Evolutionary conservation across 2,113 vertebrate genomes (phyloP), one percentile per base, ranked within the genome.

Genomic region (Oenanthe oenanthe): DNA sequence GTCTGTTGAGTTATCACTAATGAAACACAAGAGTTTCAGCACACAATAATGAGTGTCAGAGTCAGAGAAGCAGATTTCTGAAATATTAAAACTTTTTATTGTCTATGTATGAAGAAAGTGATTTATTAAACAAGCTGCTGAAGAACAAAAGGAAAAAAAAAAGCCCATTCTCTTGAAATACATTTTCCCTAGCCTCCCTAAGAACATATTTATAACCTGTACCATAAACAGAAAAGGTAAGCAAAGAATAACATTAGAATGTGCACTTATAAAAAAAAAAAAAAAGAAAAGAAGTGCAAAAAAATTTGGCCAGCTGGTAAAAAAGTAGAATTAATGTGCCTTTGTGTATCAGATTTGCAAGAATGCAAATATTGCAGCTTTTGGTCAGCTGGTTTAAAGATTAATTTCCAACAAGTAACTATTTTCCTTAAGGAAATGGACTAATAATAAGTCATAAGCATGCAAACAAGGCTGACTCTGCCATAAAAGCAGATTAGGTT

Each of bases 241-340:
- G 74, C 82, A 97, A 97, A 93, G 62, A 85, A 95, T 36, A 93
- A 66, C 56, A 45, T 96, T 56, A 85, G 43, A 94, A 84, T 62
- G 50, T 58, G 87, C 76, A 96, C 40, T 88, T 96, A 88, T 3
- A 12, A 95, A 91, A 97, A 91, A 40, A 97, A 91, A 40, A 40
- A 42, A 97, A 97, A 95, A 94, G 65, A 93, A 95, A 89, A 89
- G 51, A 93, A 65, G 67, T 81, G 66, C 77, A 97, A 97, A 97
- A 97, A 96, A 96, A 85, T 93, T 80, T 96, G 96, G 36, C 89
- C 68, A 97, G 88, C 85, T 94, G 97, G 85, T 96, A 94, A 95
- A 97, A 91, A 85, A 68, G 58, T 81, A 94, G 91, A 97, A 97
- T 96, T 97, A 98, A 97, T 98, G 89, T 97, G 91, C 97, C 97